Evolutionary conservation across 2,888 invertebrate species (phyloP), one percentile per base, ranked within the genome.

Genomic region (Malachius bipustulatus): DNA sequence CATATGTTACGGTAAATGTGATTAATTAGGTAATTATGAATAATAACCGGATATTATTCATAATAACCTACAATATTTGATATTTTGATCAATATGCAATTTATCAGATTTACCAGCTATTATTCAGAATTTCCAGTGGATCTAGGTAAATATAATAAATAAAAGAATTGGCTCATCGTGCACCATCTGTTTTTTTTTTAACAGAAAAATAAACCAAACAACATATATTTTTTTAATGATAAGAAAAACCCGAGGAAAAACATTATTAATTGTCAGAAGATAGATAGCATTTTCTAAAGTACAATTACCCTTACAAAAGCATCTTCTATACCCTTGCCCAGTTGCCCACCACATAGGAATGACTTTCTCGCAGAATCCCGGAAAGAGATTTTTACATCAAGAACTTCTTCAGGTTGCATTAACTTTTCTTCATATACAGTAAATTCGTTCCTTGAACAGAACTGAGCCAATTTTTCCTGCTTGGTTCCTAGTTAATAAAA

Each of bases 281-380:
- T n/a, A n/a, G n/a, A n/a, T n/a, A n/a, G n/a, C n/a, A n/a, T n/a
- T n/a, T n/a, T n/a, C n/a, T n/a, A n/a, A n/a, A n/a, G n/a, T n/a
- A n/a, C n/a, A n/a, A n/a, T n/a, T n/a, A n/a, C n/a, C n/a, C 24
- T n/a, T 19, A 19, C 24, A 19, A n/a, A 19, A 19, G n/a, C 24
- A n/a, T 19, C 6, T 19, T 19, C 24, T 6, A 19, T 19, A 19
- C 6, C 24, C n/a, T 19, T 19, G 24, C n/a, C n/a, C n/a, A n/a
- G n/a, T n/a, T n/a, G n/a, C n/a, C 24, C 24, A 19, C 24, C 24
- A 19, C 24, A 19, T 19, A 19, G 24, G 24, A n/a, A 19, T 19
- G n/a, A 19, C n/a, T 19, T 19, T 19, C 24, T 19, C 24, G n/a
- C 24, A 19, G 6, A 19, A 6, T 19, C 24, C 6, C 24, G n/a